Conservation (phyloP, 2,888 invertebrate genomes). For the Mythimna ferrago region DNA sequence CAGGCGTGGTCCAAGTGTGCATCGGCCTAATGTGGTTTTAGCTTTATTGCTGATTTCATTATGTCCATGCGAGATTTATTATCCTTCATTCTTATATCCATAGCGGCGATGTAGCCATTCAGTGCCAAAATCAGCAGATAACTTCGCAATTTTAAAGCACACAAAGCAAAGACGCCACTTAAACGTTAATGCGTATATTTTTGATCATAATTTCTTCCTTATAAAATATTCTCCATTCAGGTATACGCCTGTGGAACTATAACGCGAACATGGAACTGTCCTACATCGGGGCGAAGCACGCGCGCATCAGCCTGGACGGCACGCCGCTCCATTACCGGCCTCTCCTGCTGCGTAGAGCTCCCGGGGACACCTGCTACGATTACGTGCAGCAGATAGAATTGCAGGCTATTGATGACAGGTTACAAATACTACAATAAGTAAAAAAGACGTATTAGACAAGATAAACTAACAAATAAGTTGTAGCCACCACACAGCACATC, state of each 20-base stretch:
- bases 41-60: too few relatives aligned
- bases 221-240: conserved; percentile 67
- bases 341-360: conserved; percentile 92
- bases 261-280: conserved; percentile 93
- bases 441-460: neutral
- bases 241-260: conserved; percentile 95
- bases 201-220: neutral
- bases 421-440: neutral
- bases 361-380: conserved; percentile 94
- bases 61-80: too few relatives aligned
- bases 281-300: conserved; percentile 91
- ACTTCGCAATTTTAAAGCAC: too few relatives aligned
- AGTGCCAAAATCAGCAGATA: too few relatives aligned
- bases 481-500: too few relatives aligned
- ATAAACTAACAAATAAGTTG: too few relatives aligned
- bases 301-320: conserved; percentile 84
- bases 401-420: conserved; percentile 80
- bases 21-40: too few relatives aligned
- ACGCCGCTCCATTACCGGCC: conserved; percentile 77
- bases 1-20: too few relatives aligned
- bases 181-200: neutral
- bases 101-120: too few relatives aligned
- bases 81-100: too few relatives aligned
- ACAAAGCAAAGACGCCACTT: too few relatives aligned
- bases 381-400: conserved; percentile 93